Base-by-base conservation (phyloP, 2,888 invertebrate genomes). In the Argyresthia albistria region DNA sequence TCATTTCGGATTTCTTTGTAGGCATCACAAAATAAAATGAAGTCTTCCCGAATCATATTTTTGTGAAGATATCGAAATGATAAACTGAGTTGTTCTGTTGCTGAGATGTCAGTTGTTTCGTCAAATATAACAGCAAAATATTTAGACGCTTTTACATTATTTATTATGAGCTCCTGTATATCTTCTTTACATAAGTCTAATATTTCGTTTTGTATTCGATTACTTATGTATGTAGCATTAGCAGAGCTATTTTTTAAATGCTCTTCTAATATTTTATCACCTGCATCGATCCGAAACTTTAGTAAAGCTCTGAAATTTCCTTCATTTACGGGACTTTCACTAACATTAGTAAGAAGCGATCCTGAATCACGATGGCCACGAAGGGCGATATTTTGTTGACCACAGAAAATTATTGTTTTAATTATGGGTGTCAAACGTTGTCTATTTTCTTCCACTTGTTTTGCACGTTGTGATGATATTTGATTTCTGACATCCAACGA, bases 241-340 rank as follows among this genome's bases (percentile, higher is more conserved):
- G 55, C 53, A 48, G 25, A 50, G 54, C 53, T 37, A 14, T 53
- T 50, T 53, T 14, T 11, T 53, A 57, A 56, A 56, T 57, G 56
- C 10, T 35, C 52, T 45, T 55, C n/a, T 7, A 57, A 46, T 12
- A 36, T 54, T 45, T 46, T 35, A 37, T 57, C 57, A 46, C 57
- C 57, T 43, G 57, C 46, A 53, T 55, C 57, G 42, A 54, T 53
- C 42, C 54, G 37, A 42, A 54, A 56, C 49, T 54, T 54, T 39
- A 57, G 56, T 35, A 57, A 52, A 39, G 54, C 57, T 39, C 52
- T 37, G 16, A 52, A 57, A 57, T 55, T 57, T 49, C 56, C 54
- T 55, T 54, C 53, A 51, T 48, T 45, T 36, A 55, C 55, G 47
- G 47, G 53, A 54, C 53, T 57, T 42, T 50, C 43, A 9, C 9